phyloP scores from a whole-genome alignment of 2,888 invertebrate species.

The Drosophila buzzatii region DNA sequence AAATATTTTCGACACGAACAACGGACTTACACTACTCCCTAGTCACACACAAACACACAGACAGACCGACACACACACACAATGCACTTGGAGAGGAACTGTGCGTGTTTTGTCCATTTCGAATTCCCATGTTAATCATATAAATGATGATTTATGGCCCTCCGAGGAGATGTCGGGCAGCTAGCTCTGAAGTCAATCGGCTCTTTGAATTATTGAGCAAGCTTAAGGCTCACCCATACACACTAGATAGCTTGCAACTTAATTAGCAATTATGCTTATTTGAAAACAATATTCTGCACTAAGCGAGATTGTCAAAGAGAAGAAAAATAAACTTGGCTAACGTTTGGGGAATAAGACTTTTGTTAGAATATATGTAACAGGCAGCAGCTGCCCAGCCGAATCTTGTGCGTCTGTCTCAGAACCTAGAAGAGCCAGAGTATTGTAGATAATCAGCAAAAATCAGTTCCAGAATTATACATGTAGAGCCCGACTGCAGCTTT shows the following conservation, averaged over 20 bases:
- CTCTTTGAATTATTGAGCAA: slow-evolving; percentile 67
- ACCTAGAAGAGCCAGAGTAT: too few relatives aligned
- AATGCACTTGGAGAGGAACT: slow-evolving; percentile 48
- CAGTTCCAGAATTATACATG: too few relatives aligned
- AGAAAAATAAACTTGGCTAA: too few relatives aligned
- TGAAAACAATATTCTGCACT: not conserved
- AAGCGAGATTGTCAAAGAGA: not conserved
- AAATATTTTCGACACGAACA: slow-evolving; percentile 56
- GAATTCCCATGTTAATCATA: slow-evolving; percentile 77
- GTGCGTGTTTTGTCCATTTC: slow-evolving; percentile 56
- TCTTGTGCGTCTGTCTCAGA: too few relatives aligned
- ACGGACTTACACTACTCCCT: slow-evolving; percentile 61
- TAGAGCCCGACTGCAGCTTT: too few relatives aligned
- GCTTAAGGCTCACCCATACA: slow-evolving; percentile 48
- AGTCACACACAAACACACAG: slow-evolving; percentile 42
- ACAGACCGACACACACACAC: not conserved
- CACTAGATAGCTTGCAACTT: slow-evolving; percentile 23
- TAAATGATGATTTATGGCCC: slow-evolving; percentile 78
- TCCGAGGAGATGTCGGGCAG: slow-evolving; percentile 30
- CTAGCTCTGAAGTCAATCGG: slow-evolving; percentile 49
- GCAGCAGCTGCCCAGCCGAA: too few relatives aligned
- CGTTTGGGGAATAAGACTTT: too few relatives aligned
- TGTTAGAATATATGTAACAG: too few relatives aligned
- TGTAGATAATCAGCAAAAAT: too few relatives aligned
- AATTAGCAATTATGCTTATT: slow-evolving; percentile 62